Evolutionary conservation across 2,113 vertebrate species (phyloP).

Genomic region (Castor canadensis): DNA sequence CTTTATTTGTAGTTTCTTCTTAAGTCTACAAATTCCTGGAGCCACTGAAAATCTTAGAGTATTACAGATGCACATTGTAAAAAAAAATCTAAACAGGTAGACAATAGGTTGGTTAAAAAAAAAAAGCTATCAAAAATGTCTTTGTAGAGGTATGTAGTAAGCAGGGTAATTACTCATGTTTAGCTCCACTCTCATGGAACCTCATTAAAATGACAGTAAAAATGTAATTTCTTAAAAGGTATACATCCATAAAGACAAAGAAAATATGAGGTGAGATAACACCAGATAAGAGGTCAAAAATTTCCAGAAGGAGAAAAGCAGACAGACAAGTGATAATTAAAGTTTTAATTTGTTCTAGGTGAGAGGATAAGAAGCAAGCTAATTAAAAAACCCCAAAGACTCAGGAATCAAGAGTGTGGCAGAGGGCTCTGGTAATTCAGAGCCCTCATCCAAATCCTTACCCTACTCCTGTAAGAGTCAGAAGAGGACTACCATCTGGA

Average conservation of each 20-base stretch:
- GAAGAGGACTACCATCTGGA: background rate
- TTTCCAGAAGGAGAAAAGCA: conserved; percentile 40
- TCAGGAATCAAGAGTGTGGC: background rate
- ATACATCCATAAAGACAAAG: conserved; percentile 30
- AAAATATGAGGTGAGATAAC: background rate
- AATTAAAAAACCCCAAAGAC: conserved; percentile 67
- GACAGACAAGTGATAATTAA: conserved; percentile 68
- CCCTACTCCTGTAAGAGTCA: background rate
- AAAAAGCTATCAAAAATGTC: background rate
- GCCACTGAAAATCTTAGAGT: background rate
- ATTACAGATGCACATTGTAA: background rate
- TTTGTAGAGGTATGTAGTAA: background rate
- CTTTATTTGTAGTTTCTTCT: background rate
- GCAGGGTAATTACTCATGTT: background rate
- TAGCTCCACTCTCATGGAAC: background rate
- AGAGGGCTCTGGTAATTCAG: background rate
- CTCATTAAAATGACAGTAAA: background rate
- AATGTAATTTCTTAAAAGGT: background rate
- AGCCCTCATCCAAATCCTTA: background rate
- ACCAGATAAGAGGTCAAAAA: conserved; percentile 40
- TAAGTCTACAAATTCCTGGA: background rate
- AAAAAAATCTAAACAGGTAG: background rate
- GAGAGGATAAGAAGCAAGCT: conserved; percentile 50
- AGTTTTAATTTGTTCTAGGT: conserved; percentile 66
- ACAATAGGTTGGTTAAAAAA: background rate